A percentile compares a stretch with the other conserved stretches of the same genome.
Evolutionary conservation across 2,888 invertebrate genomes (phyloP).

Genomic region (Lomographa bimaculata): DNA sequence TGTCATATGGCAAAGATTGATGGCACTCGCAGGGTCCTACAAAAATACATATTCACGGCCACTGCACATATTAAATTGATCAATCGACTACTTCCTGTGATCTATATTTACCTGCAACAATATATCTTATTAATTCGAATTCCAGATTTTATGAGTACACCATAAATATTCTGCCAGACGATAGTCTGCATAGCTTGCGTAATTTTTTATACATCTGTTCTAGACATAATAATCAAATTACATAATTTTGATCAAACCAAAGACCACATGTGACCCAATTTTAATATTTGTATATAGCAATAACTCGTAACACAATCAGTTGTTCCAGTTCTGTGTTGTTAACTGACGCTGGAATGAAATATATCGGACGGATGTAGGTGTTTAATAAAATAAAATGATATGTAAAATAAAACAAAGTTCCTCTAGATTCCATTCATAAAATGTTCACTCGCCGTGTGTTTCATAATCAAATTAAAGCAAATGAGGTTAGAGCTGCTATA

Average conservation of each 20-base stretch:
- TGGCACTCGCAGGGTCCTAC: conserved; percentile 24
- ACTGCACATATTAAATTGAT: conserved; percentile 30
- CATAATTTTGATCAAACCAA: conserved; percentile 42
- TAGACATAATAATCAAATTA: conserved; percentile 40
- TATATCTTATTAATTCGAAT: conserved; percentile 24
- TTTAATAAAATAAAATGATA: conserved; percentile 59
- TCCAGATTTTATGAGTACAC: conserved; percentile 17
- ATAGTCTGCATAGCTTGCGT: conserved; percentile 10
- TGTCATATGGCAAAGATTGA: conserved; percentile 27
- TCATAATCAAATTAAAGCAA: conserved; percentile 62
- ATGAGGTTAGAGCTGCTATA: conserved; percentile 55
- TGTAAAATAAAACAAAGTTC: conserved; percentile 55
- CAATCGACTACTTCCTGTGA: conserved; percentile 26
- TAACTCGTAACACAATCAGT: conserved; percentile 40
- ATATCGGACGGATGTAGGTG: conserved; percentile 59
- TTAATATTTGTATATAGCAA: conserved; percentile 41
- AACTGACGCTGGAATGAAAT: conserved; percentile 46
- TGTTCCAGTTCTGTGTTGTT: conserved; percentile 46
- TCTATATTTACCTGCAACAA: conserved; percentile 11
- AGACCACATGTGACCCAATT: conserved; percentile 43
- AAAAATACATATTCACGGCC: conserved; percentile 33
- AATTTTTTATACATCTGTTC: conserved; percentile 26
- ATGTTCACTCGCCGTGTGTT: conserved; percentile 52
- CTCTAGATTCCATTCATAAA: conserved; percentile 65
- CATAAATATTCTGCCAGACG: conserved; percentile 16